Percentiles rank a stretch among this genome's conserved stretches.
phyloP scores from a whole-genome alignment of 2,888 invertebrate species.

The Orchesellides sinensis region DNA sequence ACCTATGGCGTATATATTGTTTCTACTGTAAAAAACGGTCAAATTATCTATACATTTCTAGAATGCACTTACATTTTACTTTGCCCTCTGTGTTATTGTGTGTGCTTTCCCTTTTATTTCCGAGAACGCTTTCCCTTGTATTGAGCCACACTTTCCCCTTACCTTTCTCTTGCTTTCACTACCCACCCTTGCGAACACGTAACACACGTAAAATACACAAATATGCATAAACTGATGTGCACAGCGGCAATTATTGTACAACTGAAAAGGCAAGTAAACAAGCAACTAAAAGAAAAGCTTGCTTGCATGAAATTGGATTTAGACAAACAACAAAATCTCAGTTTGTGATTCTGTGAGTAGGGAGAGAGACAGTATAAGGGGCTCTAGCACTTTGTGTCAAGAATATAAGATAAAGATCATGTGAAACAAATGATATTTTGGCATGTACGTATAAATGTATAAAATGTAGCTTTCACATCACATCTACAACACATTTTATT shows the following conservation, averaged over 20 bases:
- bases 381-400: constrained; percentile 48
- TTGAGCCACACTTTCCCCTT: not conserved
- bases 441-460: no score
- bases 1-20: not conserved
- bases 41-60: constrained; percentile 1
- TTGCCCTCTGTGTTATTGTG: not conserved
- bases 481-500: not conserved
- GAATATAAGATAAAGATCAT: constrained; percentile 49
- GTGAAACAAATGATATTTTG: constrained; percentile 42
- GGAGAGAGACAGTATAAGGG: no score
- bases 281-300: not conserved
- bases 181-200: no score
- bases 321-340: constrained; percentile 26
- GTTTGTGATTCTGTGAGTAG: constrained; percentile 42
- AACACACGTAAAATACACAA: no score
- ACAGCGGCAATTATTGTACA: constrained; percentile 23
- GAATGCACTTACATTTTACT: not conserved
- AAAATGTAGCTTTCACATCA: no score
- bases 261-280: not conserved
- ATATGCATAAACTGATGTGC: no score
- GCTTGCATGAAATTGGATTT: constrained; percentile 27
- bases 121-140: not conserved
- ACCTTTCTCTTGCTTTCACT: constrained; percentile 29
- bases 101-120: not conserved
- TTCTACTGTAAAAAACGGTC: not conserved